A percentile compares a stretch with the other conserved stretches of the same genome.
Conservation (phyloP, 2,113 vertebrate species). For the Hippoglossus stenolepis region DNA sequence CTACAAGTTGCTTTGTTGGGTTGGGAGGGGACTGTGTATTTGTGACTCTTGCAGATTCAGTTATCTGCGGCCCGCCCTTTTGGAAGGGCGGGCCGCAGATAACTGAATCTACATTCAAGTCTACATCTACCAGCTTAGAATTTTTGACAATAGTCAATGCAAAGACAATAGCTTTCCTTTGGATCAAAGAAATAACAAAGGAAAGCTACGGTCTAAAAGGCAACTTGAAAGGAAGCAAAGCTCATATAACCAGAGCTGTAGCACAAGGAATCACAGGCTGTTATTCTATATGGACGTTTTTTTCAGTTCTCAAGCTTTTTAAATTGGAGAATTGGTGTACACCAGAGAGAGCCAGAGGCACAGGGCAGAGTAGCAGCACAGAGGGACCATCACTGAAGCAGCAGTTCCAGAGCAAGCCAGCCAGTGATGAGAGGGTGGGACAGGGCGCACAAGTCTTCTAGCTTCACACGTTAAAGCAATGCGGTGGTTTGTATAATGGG, state of each 20-base stretch:
- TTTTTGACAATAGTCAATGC: slow-evolving; percentile 8
- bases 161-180: slow-evolving; percentile 24
- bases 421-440: slow-evolving; percentile 68
- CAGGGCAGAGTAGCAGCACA: slow-evolving; percentile 74
- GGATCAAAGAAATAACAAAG: not conserved
- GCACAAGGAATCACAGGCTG: not conserved
- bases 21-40: slow-evolving; percentile 75
- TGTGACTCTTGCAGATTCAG: slow-evolving; percentile 85
- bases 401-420: slow-evolving; percentile 60
- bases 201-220: too few species aligned
- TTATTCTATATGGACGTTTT: slow-evolving; percentile 2
- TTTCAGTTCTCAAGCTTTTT: slow-evolving; percentile 50
- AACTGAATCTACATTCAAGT: slow-evolving; percentile 64
- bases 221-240: too few species aligned
- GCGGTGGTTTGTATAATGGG: slow-evolving; percentile 84
- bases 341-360: slow-evolving; percentile 75
- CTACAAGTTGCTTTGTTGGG: slow-evolving; percentile 68
- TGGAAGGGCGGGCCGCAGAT: too few species aligned
- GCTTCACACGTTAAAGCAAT: slow-evolving; percentile 61
- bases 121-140: slow-evolving; percentile 28
- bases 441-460: slow-evolving; percentile 63
- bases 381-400: slow-evolving; percentile 59
- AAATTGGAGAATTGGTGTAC: slow-evolving; percentile 32
- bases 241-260: not conserved
- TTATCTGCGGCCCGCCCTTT: slow-evolving; percentile 57